phyloP scores from a whole-genome alignment of 2,797 vertebrate genomes.

The Jordanella pulchra region DNA sequence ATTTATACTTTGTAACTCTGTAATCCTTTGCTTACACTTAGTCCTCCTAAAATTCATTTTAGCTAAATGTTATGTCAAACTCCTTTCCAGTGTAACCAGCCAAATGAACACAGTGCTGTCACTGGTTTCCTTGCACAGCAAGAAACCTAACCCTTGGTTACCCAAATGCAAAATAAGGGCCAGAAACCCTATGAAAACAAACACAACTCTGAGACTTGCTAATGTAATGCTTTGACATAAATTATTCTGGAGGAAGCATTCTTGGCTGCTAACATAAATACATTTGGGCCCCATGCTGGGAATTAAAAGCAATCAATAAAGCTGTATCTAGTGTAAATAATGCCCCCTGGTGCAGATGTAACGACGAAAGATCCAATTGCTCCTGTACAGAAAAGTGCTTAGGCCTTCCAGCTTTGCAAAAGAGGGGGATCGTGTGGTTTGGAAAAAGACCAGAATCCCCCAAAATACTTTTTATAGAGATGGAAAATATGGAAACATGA shows the following conservation, averaged over 20 bases:
- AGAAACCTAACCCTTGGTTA: constrained; percentile 75
- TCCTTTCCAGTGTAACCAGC: constrained; percentile 21
- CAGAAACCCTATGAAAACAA: constrained; percentile 77
- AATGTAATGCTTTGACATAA: constrained; percentile 71
- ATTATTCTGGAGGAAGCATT: constrained; percentile 67
- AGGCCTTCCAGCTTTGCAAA: constrained; percentile 43
- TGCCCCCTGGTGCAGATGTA: constrained; percentile 34
- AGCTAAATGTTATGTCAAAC: constrained; percentile 8
- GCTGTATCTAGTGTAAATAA: constrained; percentile 61
- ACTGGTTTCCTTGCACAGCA: constrained; percentile 66
- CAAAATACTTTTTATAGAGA: constrained; percentile 26
- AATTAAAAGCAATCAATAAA: constrained; percentile 66
- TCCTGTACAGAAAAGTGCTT: constrained; percentile 61
- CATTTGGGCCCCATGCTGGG: constrained; percentile 54
- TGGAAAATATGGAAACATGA: constrained; percentile 47
- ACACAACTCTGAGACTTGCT: constrained; percentile 71
- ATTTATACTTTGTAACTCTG: not conserved
- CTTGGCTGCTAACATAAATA: constrained; percentile 67
- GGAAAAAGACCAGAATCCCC: constrained; percentile 6
- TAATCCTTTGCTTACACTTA: not conserved
- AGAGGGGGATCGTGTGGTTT: constrained; percentile 11
- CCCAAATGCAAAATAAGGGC: constrained; percentile 71
- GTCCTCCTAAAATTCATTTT: constrained; percentile 2
- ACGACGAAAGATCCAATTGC: constrained; percentile 66
- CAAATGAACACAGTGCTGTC: constrained; percentile 56